Percentiles rank a stretch among this genome's conserved stretches.
Conservation (phyloP, 2,797 vertebrate species). For the Muraenolepis orangiensis region DNA sequence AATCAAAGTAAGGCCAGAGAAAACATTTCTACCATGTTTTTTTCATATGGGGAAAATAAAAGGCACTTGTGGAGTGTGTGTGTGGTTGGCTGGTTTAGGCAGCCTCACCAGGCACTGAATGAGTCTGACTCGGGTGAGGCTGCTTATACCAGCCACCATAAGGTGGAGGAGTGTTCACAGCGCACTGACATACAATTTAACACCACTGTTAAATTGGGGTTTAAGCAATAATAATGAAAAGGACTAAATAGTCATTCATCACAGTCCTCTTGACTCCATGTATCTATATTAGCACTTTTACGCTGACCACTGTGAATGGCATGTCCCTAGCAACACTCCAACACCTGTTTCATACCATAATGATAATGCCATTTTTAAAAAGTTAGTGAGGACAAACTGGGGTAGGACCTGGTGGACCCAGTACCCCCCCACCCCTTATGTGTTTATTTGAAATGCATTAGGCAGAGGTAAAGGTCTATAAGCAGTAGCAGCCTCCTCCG, state of each 20-base stretch:
- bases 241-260: conserved; percentile 14
- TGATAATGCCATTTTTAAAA: conserved; percentile 54
- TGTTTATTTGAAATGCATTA: conserved; percentile 8
- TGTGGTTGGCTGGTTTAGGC: no score
- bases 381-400: conserved; percentile 51
- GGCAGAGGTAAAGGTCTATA: conserved; percentile 2
- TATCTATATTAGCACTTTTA: background rate
- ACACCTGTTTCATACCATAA: conserved; percentile 30
- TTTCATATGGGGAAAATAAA: conserved; percentile 51
- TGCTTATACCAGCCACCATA: no score
- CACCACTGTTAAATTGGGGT: conserved; percentile 2
- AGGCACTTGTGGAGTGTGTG: no score
- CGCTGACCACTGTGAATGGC: conserved; percentile 54
- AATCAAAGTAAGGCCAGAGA: conserved; percentile 44
- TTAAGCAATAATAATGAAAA: conserved; percentile 11
- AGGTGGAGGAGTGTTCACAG: conserved; percentile 56
- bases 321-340: conserved; percentile 50
- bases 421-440: conserved; percentile 19
- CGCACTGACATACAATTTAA: conserved; percentile 48
- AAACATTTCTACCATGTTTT: conserved; percentile 66
- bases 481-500: background rate
- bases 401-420: conserved; percentile 44
- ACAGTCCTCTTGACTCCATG: conserved; percentile 7
- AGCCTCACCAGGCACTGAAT: no score
- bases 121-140: no score